Conservation (phyloP, 2,113 vertebrate genomes). For the Tupaia tana region DNA sequence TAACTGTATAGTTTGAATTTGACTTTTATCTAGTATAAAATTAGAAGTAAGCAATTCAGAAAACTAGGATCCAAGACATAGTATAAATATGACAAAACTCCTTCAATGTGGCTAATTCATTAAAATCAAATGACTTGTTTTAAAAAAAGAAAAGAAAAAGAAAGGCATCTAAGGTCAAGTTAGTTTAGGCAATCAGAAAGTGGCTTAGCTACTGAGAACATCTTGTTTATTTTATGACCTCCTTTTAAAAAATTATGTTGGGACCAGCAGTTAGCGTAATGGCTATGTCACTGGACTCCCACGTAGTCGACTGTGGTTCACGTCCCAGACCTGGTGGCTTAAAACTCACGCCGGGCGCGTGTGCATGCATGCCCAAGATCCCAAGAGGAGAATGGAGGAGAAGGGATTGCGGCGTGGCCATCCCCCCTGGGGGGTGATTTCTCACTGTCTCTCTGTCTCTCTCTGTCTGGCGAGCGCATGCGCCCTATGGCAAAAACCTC, state of each 20-base stretch:
- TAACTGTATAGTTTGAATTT: constrained; percentile 49
- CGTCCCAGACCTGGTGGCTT: too few relatives aligned
- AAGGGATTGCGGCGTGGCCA: too few relatives aligned
- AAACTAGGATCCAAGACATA: constrained; percentile 23
- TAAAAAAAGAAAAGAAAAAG: neutral
- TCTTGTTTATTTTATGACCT: constrained; percentile 29
- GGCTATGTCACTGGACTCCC: too few relatives aligned
- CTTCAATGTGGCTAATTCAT: neutral
- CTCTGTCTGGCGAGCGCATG: too few relatives aligned
- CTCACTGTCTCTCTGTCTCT: too few relatives aligned
- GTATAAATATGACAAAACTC: neutral
- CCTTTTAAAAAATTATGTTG: constrained; percentile 13
- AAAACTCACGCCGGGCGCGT: too few relatives aligned
- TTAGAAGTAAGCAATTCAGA: constrained; percentile 37
- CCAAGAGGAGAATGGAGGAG: too few relatives aligned
- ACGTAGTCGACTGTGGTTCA: too few relatives aligned
- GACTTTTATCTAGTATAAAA: constrained; percentile 47
- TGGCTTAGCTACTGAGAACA: constrained; percentile 36
- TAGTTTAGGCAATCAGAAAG: constrained; percentile 32
- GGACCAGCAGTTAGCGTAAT: too few relatives aligned
- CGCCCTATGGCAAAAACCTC: too few relatives aligned
- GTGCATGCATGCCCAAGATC: too few relatives aligned
- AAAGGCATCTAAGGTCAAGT: neutral
- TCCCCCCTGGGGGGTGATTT: too few relatives aligned
- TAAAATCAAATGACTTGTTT: constrained; percentile 29